Conservation (phyloP, 2,888 invertebrate species). For the Mystacides longicornis region DNA sequence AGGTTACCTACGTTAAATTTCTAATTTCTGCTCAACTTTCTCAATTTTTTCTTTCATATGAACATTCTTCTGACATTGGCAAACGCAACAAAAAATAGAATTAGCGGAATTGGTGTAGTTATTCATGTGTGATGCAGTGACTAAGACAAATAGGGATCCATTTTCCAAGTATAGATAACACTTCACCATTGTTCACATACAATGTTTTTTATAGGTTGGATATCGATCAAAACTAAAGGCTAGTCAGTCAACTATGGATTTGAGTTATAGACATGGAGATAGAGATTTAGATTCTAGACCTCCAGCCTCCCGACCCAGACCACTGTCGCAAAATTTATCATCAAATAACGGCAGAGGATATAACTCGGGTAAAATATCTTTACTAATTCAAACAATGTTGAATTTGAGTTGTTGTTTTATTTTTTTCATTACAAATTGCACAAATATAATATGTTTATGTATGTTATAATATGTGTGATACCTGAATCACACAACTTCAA, state of each 20-base stretch:
- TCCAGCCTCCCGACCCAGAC: conserved; percentile 33
- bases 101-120: too few relatives aligned
- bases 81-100: too few relatives aligned
- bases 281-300: conserved; percentile 35
- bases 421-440: not conserved
- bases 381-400: too few relatives aligned
- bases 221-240: conserved; percentile 71
- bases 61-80: too few relatives aligned
- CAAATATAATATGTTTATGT: too few relatives aligned
- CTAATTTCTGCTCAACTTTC: too few relatives aligned
- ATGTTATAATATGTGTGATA: not conserved
- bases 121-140: too few relatives aligned
- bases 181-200: not conserved
- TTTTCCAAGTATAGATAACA: too few relatives aligned
- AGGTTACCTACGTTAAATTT: too few relatives aligned
- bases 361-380: conserved; percentile 17
- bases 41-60: too few relatives aligned
- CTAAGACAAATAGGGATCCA: too few relatives aligned
- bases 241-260: conserved; percentile 80
- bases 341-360: conserved; percentile 14
- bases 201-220: conserved; percentile 52
- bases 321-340: conserved; percentile 33
- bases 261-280: conserved; percentile 60
- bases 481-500: not conserved
- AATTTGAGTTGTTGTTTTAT: not conserved